Conservation (phyloP, 2,888 invertebrate genomes). For the Ischnus inquisitorius region DNA sequence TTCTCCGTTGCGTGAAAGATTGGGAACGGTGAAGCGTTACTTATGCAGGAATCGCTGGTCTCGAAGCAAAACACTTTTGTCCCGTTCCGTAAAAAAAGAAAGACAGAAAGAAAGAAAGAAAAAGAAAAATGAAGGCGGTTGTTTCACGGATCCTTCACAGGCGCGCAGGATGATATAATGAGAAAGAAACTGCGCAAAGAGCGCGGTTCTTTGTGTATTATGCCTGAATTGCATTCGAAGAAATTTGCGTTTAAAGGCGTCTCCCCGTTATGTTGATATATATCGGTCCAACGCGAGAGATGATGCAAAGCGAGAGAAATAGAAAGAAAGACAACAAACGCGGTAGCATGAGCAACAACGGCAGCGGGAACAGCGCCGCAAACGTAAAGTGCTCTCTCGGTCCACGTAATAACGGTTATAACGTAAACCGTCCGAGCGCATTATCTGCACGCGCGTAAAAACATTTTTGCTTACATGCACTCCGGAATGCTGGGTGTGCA, state of each 20-base stretch:
- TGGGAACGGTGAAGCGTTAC: constrained; percentile 1
- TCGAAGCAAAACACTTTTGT: not conserved
- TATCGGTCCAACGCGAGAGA: constrained; percentile 25
- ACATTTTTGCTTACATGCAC: constrained; percentile 71
- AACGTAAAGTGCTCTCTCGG: constrained; percentile 77
- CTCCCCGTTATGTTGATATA: constrained; percentile 37
- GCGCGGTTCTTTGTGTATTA: constrained; percentile 60
- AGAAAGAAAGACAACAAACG: constrained; percentile 45
- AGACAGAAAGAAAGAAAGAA: too few species aligned
- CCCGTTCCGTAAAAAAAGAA: constrained; percentile 14
- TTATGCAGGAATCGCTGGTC: constrained; percentile 7
- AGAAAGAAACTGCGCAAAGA: constrained; percentile 50
- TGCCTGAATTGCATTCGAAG: constrained; percentile 77
- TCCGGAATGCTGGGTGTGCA: constrained; percentile 32
- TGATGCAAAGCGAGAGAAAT: constrained; percentile 41
- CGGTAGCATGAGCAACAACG: constrained; percentile 61
- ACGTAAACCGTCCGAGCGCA: constrained; percentile 71
- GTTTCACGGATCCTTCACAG: constrained; percentile 18
- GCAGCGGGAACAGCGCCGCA: constrained; percentile 56
- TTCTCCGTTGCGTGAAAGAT: not conserved
- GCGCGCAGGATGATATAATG: constrained; percentile 23
- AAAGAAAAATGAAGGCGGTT: not conserved
- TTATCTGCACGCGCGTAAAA: constrained; percentile 83
- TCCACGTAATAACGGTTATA: constrained; percentile 81
- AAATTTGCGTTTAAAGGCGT: constrained; percentile 72